Evolutionary conservation across 2,888 invertebrate genomes (phyloP), one percentile per base, ranked within the genome.

Genomic region (Lottia scabra): DNA sequence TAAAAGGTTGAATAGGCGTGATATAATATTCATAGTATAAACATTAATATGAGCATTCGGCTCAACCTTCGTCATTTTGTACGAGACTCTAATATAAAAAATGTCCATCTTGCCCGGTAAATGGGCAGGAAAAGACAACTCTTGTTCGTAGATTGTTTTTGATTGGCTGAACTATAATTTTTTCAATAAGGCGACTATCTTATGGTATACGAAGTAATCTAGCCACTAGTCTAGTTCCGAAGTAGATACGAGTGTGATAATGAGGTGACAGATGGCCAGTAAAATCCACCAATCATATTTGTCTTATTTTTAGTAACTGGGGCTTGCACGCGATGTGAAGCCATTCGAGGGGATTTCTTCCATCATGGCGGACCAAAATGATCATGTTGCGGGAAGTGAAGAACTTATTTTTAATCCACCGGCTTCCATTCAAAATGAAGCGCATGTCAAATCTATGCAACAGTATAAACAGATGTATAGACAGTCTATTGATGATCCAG

Each of bases 401-500:
- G 70, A 44, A 30, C 65, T 71, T 63, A 23, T 76, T 16, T 84
- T 78, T 69, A 72, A 78, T 66, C 88, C 89, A 23, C 85, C 86
- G 8, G 62, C 77, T 68, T 71, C 77, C 65, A 65, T 89, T 56
- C 79, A 83, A 71, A 76, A 82, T 65, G 80, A 83, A 65, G 86
- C 91, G 8, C 89, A 94, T 90, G 92, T 95, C 83, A 92, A 92
- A 68, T 92, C 93, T 73, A 92, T 95, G 90, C 92, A 93, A 30
- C 93, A 95, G 84, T 98, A 98, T 89, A 92, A 92, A 83, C 92
- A 93, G 84, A 93, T 97, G 93, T 94, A 98, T 90, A 92, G 94
- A 84, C 92, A 93, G 86, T 98, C 98, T 0, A 91, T 99, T 77
- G 94, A 96, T 69, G 93, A 96, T 85, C 97, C 99, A 0, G 94